Conservation (phyloP, 2,113 vertebrate genomes). For the Henicopernis longicauda region DNA sequence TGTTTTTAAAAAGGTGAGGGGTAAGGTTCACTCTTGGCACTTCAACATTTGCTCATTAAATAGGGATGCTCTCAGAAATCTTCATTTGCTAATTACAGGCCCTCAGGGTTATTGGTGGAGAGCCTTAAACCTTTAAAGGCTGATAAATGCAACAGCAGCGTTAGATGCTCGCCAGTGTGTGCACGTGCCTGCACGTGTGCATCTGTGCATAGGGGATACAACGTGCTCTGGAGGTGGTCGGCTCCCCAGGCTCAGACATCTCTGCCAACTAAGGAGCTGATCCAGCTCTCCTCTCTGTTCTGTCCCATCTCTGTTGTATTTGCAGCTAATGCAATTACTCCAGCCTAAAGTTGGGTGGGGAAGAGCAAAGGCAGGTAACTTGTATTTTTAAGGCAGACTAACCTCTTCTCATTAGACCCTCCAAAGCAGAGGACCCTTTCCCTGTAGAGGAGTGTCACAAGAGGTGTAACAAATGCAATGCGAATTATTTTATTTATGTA, state of each 20-base stretch:
- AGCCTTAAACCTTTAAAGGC: neutral
- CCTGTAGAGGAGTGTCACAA: neutral
- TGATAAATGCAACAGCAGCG: neutral
- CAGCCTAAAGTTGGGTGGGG: neutral
- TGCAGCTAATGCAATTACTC: neutral
- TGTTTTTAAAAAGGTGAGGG: neutral
- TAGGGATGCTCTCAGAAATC: neutral
- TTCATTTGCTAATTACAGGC: neutral
- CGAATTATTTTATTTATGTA: neutral
- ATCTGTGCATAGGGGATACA: neutral
- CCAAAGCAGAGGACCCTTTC: neutral
- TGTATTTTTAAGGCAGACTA: neutral
- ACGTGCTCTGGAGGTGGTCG: accelerated
- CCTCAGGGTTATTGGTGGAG: neutral
- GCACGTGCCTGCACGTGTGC: neutral
- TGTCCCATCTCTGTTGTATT: neutral
- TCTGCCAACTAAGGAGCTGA: neutral
- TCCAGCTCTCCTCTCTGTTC: neutral
- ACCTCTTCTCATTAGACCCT: neutral
- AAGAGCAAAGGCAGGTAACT: neutral
- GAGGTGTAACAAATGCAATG: neutral
- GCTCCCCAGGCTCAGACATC: neutral
- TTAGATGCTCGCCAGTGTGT: accelerated
- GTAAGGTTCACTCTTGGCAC: neutral
- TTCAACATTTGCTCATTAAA: neutral